phyloP scores from a whole-genome alignment of 2,113 vertebrate genomes.

The Corvus moneduloides region DNA sequence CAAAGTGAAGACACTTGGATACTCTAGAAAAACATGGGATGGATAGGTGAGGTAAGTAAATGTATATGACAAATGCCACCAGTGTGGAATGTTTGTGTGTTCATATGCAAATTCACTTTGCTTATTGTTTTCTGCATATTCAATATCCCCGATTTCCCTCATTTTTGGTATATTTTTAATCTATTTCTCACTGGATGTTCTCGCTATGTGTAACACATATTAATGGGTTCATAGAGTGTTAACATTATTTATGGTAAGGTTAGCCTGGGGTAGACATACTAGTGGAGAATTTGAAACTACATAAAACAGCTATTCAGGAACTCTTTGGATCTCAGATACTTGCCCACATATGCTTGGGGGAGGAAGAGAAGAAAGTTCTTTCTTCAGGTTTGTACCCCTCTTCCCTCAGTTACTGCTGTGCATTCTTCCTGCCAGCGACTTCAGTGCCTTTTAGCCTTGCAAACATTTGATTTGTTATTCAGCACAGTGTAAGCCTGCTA shows the following conservation, averaged over 20 bases:
- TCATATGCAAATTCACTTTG: background rate
- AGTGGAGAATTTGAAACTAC: background rate
- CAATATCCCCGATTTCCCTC: background rate
- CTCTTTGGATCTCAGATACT: background rate
- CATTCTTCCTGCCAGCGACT: background rate
- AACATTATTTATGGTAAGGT: background rate
- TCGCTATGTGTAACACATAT: background rate
- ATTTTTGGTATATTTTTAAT: background rate
- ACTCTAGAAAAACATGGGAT: background rate
- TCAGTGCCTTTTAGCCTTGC: background rate
- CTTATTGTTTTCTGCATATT: background rate
- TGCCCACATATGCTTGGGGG: background rate
- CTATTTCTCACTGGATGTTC: background rate
- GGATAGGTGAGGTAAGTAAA: background rate
- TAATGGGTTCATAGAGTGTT: background rate
- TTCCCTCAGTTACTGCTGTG: background rate
- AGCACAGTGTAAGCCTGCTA: background rate
- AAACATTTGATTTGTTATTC: background rate
- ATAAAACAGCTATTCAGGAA: background rate
- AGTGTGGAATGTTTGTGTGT: background rate
- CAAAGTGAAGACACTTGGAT: background rate
- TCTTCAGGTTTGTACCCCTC: background rate
- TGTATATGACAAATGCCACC: background rate
- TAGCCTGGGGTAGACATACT: background rate
- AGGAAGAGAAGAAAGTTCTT: background rate